These are phyloP conservation scores for Megalops cyprinoides DNA, from an alignment of 2,797 vertebrate genomes.

Conservation along the genomic window DNA sequence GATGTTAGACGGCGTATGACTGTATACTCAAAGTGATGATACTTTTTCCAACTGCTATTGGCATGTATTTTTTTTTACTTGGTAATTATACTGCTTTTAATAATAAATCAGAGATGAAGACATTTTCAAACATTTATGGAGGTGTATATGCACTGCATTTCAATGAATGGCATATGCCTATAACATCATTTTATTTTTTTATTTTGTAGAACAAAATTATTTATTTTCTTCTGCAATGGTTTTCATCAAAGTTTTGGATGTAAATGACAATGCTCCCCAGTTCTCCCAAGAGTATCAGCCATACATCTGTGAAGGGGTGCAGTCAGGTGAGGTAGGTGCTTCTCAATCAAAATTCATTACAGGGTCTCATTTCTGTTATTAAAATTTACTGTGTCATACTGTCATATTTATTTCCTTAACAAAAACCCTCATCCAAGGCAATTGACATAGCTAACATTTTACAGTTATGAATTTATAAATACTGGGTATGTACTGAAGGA, in stretches of 20 bases:
- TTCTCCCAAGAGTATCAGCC: constrained; percentile 83
- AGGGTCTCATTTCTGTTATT: neutral
- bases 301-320: constrained; percentile 90
- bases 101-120: neutral
- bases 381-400: neutral
- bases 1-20: too few species aligned
- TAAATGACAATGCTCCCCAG: constrained; percentile 90
- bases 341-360: neutral
- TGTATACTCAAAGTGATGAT: too few species aligned
- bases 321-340: constrained; percentile 80
- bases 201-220: constrained; percentile 76
- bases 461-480: neutral
- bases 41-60: too few species aligned
- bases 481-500: neutral
- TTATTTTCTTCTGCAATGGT: constrained; percentile 80
- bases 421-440: neutral
- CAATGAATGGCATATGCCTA: neutral
- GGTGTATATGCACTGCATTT: constrained; percentile 57
- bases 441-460: neutral
- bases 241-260: constrained; percentile 85
- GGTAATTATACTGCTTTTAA: too few species aligned
- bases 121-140: constrained; percentile 53
- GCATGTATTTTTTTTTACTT: too few species aligned
- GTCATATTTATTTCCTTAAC: neutral
- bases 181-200: constrained; percentile 11